A percentile compares a stretch with the other conserved stretches of the same genome.
These are phyloP conservation scores for Phoenicopterus ruber DNA, from an alignment of 2,113 vertebrate genomes.

Conservation along the genomic window DNA sequence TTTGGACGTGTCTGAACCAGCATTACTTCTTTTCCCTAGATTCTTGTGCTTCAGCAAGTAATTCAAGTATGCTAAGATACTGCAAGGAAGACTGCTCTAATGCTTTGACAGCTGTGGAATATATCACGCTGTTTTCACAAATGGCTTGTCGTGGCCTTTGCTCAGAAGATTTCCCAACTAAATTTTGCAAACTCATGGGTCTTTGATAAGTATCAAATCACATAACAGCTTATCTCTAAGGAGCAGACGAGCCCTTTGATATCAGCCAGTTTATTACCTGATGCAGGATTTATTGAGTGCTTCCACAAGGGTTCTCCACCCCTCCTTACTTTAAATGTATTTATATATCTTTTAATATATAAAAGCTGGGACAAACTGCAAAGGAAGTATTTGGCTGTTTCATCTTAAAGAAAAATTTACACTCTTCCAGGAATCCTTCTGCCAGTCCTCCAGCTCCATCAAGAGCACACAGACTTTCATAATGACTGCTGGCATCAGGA, in stretches of 20 bases:
- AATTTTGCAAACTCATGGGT: not conserved
- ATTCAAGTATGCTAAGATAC: not conserved
- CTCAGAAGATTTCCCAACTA: not conserved
- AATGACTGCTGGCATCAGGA: constrained; percentile 47
- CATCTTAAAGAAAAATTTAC: constrained; percentile 13
- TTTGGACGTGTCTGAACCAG: not conserved
- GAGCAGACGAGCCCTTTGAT: not conserved
- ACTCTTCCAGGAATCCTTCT: constrained; percentile 15
- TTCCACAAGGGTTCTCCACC: not conserved
- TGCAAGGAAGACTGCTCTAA: not conserved
- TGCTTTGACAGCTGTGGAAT: not conserved
- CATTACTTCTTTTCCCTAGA: not conserved
- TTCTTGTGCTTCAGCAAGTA: not conserved
- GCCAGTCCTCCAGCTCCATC: constrained; percentile 7
- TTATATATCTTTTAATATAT: constrained; percentile 26
- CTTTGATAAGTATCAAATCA: constrained; percentile 6
- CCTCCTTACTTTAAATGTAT: constrained; percentile 16
- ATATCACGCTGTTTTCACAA: not conserved
- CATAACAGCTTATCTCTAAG: not conserved
- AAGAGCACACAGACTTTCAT: not conserved
- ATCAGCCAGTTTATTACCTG: not conserved
- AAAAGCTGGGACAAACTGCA: not conserved
- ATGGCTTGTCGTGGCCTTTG: not conserved
- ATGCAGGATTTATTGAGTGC: constrained; percentile 37
- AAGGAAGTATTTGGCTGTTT: not conserved